Conservation (phyloP, 2,888 invertebrate genomes). For the Melanchra persicariae region DNA sequence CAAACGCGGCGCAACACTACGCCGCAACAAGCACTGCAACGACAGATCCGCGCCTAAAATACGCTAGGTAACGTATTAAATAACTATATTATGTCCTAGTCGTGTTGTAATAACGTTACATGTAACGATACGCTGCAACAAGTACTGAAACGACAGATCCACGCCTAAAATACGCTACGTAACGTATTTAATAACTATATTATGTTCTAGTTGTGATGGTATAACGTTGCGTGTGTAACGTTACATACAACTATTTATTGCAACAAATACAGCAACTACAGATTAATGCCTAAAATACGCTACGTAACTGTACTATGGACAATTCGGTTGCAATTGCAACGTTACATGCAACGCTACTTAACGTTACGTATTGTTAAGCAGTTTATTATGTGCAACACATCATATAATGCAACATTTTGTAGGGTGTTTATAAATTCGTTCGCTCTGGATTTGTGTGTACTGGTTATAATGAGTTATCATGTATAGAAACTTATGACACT, state of each 20-base stretch:
- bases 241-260: too few relatives aligned
- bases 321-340: background rate
- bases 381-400: background rate
- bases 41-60: constrained; percentile 97
- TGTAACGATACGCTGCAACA: background rate
- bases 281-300: too few relatives aligned
- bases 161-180: too few relatives aligned
- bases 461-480: background rate
- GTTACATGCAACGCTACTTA: background rate
- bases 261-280: too few relatives aligned
- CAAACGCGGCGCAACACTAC: constrained; percentile 95
- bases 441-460: too few relatives aligned
- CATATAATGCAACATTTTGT: background rate
- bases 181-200: too few relatives aligned
- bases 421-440: background rate
- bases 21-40: constrained; percentile 94
- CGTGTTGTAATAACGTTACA: background rate
- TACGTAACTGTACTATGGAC: too few relatives aligned
- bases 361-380: background rate
- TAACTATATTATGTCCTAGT: background rate
- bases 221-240: too few relatives aligned
- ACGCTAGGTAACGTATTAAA: constrained; percentile 85
- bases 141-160: too few relatives aligned
- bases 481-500: too few relatives aligned
- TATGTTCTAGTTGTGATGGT: too few relatives aligned